Evolutionary conservation across 2,888 invertebrate genomes (phyloP), one percentile per base, ranked within the genome.

Genomic region (Noctua pronuba): DNA sequence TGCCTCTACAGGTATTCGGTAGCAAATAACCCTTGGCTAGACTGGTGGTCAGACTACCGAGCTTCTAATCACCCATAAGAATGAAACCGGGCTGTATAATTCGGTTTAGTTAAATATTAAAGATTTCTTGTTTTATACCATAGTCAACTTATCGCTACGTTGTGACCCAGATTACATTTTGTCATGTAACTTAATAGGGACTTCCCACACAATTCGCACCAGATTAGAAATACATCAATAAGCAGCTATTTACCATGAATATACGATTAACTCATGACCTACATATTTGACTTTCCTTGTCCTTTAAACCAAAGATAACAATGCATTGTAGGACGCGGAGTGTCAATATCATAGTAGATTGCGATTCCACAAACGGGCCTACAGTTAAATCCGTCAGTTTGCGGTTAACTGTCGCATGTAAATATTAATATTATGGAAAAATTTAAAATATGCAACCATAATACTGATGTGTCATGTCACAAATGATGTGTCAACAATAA

Each of bases 311-410:
- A 60, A 58, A 28, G 44, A 69, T 69, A 35, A 21, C 70, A 24
- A 52, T 55, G 2, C 21, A 35, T 7, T 55, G 52, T 55, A 28
- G n/a, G 41, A 46, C 44, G 16, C 31, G 4, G 6, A 58, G 38
- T 41, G 75, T 41, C 49, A 67, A 62, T 60, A 41, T 28, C 49
- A 28, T 41, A 55, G 4, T 18, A 28, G 35, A 73, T 73, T 55
- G 6, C 24, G 2, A 73, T 65, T 41, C 31, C 0, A 16, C 2
- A 21, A 60, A 64, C 60, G 41, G 41, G 28, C 35, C 35, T 5
- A 10, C 44, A n/a, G 31, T 10, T 60, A n/a, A 31, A 5, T 5
- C 58, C 44, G 58, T 65, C 28, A 52, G n/a, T 73, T 16, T 55
- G 70, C n/a, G 31, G 44, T 55, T 24, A 8, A 41, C 13, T 21